Evolutionary conservation across 2,888 invertebrate genomes (phyloP).

Genomic region (Dexiosoma caninum): DNA sequence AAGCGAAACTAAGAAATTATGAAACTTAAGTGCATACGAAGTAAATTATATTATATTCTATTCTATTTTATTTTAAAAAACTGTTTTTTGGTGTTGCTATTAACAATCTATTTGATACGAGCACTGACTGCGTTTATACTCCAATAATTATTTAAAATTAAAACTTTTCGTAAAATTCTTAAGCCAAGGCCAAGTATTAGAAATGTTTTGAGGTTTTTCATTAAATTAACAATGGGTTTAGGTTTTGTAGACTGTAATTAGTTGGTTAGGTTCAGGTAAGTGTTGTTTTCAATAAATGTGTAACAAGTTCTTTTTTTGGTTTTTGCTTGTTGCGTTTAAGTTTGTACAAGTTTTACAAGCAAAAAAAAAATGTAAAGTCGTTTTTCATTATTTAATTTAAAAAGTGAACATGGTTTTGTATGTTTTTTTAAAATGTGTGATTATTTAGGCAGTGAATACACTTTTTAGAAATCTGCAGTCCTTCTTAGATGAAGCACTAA

Average conservation of each 20-base stretch:
- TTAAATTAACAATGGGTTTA: conserved; percentile 1
- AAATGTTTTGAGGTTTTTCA: conserved; percentile 27
- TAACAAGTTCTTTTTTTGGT: background rate
- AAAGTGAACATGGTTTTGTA: no score
- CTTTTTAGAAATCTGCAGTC: no score
- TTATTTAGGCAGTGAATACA: no score
- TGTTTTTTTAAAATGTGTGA: no score
- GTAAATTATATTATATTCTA: background rate
- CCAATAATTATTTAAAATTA: conserved; percentile 49
- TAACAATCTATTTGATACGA: background rate
- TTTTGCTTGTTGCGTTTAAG: background rate
- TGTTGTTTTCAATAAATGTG: background rate
- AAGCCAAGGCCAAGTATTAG: conserved; percentile 29
- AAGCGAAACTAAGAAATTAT: background rate
- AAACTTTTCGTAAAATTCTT: conserved; percentile 1
- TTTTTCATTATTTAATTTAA: no score
- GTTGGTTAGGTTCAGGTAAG: background rate
- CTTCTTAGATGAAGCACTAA: no score
- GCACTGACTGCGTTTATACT: conserved; percentile 36
- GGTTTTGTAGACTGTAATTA: conserved; percentile 1
- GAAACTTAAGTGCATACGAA: background rate
- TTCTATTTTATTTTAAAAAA: conserved; percentile 4
- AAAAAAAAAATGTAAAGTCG: background rate
- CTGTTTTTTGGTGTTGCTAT: conserved; percentile 3
- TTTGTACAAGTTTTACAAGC: background rate